Evolutionary conservation across 2,797 vertebrate species (phyloP), one percentile per base, ranked within the genome.

Genomic region (Streptopelia turtur): DNA sequence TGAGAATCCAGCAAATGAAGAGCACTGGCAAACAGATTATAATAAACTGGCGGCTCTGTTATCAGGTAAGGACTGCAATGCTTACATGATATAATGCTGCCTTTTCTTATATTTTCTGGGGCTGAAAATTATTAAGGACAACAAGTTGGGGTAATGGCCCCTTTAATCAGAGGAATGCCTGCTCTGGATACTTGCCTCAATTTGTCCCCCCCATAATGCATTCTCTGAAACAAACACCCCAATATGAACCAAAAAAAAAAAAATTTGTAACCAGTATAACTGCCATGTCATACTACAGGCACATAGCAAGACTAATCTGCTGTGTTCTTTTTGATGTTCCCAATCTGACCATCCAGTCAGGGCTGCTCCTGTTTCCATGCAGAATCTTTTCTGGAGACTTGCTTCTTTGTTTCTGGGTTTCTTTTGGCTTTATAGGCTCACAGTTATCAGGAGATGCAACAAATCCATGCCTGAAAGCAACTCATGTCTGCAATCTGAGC

Each of bases 381-480:
- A 45, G 43, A 81, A 71, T 87, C 6, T 49, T 35, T 64, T 90
- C 72, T 91, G 65, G 49, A 61, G 41, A 39, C 56, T 68, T 50
- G 12, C 43, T 83, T 64, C 53, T 63, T 59, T 86, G 6, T 37
- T 75, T 70, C 79, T 83, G 55, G 57, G 20, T 81, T 94, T 92
- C 30, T 93, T 70, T 90, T 87, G 75, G 43, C 59, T 95, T 93
- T 89, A 9, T 59, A 98, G 97, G 80, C 53, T 93, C 89, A 27
- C 83, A 90, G 56, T 49, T 96, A 80, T 66, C 77, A 57, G 90
- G 78, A 78, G 95, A 78, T 50, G 75, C 61, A 61, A 78, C 77
- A 17, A 99, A 99, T 97, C 98, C 98, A 47, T 99, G 99, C 96
- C 96, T 99, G 92, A 98, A 98, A 97, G 99, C 99, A 47, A 98